Evolutionary conservation across 2,888 invertebrate genomes (phyloP).

Genomic region (Poecilobothrus nobilitatus): DNA sequence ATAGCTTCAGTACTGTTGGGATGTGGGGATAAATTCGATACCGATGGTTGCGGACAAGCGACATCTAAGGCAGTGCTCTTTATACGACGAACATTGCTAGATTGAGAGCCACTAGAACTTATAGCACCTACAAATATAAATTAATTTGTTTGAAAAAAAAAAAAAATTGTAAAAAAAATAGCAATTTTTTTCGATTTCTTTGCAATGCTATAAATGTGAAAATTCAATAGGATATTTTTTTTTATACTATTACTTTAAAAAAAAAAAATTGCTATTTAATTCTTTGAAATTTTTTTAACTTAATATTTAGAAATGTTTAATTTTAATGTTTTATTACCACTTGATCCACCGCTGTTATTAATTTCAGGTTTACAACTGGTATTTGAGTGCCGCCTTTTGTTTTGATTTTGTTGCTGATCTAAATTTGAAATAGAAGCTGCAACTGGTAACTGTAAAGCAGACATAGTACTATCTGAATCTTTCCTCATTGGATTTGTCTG

Average conservation of each 20-base stretch:
- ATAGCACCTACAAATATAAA: not conserved
- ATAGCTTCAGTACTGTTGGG: constrained; percentile 75
- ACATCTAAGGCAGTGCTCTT: constrained; percentile 64
- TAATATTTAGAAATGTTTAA: too few relatives aligned
- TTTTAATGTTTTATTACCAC: not conserved
- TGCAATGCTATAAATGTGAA: too few relatives aligned
- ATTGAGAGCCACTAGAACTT: constrained; percentile 15
- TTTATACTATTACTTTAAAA: too few relatives aligned
- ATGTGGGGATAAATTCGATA: constrained; percentile 66
- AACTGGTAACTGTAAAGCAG: constrained; percentile 51
- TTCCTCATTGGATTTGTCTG: constrained; percentile 48
- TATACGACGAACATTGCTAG: constrained; percentile 51
- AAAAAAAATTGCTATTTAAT: too few relatives aligned
- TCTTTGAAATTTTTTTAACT: not conserved
- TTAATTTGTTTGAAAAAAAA: not conserved
- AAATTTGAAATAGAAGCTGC: constrained; percentile 19
- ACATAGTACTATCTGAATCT: constrained; percentile 56
- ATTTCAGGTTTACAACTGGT: constrained; percentile 40
- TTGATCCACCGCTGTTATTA: not conserved
- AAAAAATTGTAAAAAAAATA: not conserved
- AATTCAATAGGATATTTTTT: too few relatives aligned
- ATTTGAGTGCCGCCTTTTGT: constrained; percentile 38
- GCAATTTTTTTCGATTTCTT: too few relatives aligned
- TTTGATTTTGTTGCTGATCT: not conserved
- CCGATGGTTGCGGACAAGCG: constrained; percentile 59